Evolutionary conservation across 2,113 vertebrate genomes (phyloP), one percentile per base, ranked within the genome.

Genomic region (Ursus arctos): DNA sequence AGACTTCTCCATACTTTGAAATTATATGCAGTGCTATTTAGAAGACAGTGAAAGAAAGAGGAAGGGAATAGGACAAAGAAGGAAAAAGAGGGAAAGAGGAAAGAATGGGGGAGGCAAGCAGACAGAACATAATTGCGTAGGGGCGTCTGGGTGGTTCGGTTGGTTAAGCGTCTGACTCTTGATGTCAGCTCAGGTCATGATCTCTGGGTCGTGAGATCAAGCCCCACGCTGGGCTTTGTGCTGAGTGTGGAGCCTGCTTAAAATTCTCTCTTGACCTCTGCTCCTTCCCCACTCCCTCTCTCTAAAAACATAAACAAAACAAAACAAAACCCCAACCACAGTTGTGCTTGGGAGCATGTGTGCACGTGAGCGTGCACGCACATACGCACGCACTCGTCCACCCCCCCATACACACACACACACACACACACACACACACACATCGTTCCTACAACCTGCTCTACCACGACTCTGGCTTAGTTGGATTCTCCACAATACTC

Each of bases 361-460:
- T 7, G 26, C 10, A 13, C 16, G 33, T 3, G 40, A 1, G 4
- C 0, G 16, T 1, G 1, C n/a, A 9, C 7, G 0, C 12, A 1
- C 4, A 26, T 16, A 14, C 16, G 0, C 21, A 10, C 18, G 6
- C 15, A 6, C 9, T 43, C 43, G 5, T 43, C 43, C 43, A 5
- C 43, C 43, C 43, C 43, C 43, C 43, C 43, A 36, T 36, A 16
- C 16, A 40, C 53, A 7, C 59, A 36, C 43, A 31, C 63, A 43
- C 43, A 43, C 21, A 9, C 18, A 14, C 36, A 8, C 4, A 16
- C 16, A 40, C 53, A 7, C 59, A 36, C 43, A 31, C 63, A 43
- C 43, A 43, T 12, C 33, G 40, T 19, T 21, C 47, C 22, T 40
- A 31, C 5, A 21, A 9, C 16, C 57, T 12, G 31, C 24, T 31